These are phyloP conservation scores for Drosophila koepferae DNA, from an alignment of 2,888 invertebrate species.

Conservation along the genomic window DNA sequence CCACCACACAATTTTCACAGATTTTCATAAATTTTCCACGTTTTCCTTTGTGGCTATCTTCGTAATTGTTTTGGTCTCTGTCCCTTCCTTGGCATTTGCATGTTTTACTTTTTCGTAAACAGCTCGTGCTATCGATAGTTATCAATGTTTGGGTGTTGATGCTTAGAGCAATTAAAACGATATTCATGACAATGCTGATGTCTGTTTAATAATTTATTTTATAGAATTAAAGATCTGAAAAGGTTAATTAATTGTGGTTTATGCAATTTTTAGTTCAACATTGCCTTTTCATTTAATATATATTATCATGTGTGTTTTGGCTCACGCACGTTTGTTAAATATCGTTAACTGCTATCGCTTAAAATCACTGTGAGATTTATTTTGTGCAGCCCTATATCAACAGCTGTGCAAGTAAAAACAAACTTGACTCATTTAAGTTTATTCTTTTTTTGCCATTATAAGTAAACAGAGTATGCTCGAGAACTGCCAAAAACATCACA, in stretches of 20 bases:
- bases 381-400: conserved; percentile 22
- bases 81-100: conserved; percentile 65
- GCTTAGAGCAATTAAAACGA: conserved; percentile 16
- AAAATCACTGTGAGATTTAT: not conserved
- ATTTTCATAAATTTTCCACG: conserved; percentile 78
- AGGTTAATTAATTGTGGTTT: not conserved
- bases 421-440: conserved; percentile 16
- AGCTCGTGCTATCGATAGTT: conserved; percentile 50
- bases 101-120: conserved; percentile 74
- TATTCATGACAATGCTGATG: not conserved
- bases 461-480: conserved; percentile 89
- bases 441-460: conserved; percentile 2
- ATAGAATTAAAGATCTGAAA: not conserved
- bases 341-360: not conserved
- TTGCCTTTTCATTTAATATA: not conserved
- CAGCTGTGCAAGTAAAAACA: conserved; percentile 35
- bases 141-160: conserved; percentile 37
- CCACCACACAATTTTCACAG: conserved; percentile 73
- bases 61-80: conserved; percentile 79
- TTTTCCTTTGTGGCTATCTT: conserved; percentile 69
- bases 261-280: not conserved
- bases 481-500: conserved; percentile 93
- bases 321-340: not conserved
- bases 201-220: not conserved
- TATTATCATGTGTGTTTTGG: no score